Percentiles rank a stretch among this genome's conserved stretches.
Evolutionary conservation across 2,888 invertebrate genomes (phyloP).

Genomic region (Eristalis intricaria): DNA sequence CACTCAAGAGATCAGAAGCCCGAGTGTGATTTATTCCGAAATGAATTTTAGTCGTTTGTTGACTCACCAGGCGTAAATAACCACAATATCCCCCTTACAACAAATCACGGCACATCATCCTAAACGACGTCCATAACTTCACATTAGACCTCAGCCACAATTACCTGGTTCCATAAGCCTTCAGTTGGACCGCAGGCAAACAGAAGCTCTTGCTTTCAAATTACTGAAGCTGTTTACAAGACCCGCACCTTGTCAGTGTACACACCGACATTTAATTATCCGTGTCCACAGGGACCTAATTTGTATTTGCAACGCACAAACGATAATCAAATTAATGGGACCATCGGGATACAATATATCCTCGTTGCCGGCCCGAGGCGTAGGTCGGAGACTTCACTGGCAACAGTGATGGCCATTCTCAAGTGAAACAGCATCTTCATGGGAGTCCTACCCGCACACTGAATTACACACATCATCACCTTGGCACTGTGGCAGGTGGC

Average conservation of each 20-base stretch:
- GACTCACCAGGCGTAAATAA: not conserved
- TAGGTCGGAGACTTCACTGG: not conserved
- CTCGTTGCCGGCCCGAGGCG: not conserved
- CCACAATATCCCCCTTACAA: not conserved
- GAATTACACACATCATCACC: conserved; percentile 47
- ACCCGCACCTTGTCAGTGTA: conserved; percentile 2
- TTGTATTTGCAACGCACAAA: conserved; percentile 18
- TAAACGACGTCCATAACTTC: not conserved
- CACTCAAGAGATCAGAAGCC: not conserved
- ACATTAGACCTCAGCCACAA: not conserved
- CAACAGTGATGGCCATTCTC: not conserved
- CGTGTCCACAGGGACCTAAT: conserved; percentile 30
- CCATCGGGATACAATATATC: conserved; percentile 8
- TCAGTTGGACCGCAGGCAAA: not conserved
- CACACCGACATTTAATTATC: conserved; percentile 56
- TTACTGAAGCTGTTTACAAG: conserved; percentile 13
- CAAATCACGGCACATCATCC: not conserved
- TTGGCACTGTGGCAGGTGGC: conserved; percentile 14
- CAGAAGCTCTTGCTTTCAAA: not conserved
- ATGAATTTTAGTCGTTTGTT: not conserved
- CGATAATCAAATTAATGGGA: conserved; percentile 39
- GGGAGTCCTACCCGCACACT: conserved; percentile 15
- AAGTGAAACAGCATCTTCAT: conserved; percentile 36
- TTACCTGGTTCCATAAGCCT: not conserved
- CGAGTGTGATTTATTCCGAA: not conserved